Evolutionary conservation across 2,113 vertebrate species (phyloP).

Genomic region (Sinocyclocheilus grahami): DNA sequence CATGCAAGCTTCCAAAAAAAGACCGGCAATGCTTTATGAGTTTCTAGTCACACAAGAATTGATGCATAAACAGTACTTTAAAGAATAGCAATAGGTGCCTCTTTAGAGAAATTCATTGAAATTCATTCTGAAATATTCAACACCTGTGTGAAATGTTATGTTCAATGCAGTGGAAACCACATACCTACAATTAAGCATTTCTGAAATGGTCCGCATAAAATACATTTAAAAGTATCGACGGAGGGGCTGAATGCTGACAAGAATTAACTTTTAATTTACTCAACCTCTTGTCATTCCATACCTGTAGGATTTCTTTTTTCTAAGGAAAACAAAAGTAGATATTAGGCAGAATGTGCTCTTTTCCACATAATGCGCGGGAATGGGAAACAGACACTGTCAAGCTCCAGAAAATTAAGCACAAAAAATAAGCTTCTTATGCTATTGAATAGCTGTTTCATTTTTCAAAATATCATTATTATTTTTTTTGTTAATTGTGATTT

Average conservation of each 20-base stretch:
- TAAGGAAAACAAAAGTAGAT: neutral
- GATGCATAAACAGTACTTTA: constrained; percentile 34
- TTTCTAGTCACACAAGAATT: constrained; percentile 29
- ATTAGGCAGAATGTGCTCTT: neutral
- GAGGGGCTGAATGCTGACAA: neutral
- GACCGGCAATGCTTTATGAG: constrained; percentile 1
- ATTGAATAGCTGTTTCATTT: no score
- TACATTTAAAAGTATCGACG: neutral
- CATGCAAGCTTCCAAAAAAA: constrained; percentile 32
- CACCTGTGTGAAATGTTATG: constrained; percentile 6
- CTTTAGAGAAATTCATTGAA: constrained; percentile 28
- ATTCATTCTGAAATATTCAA: constrained; percentile 27
- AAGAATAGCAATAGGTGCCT: constrained; percentile 41
- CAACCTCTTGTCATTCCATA: neutral
- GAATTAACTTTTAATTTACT: neutral
- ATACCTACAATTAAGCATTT: neutral
- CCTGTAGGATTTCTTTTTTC: neutral
- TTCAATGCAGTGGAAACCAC: constrained; percentile 22
- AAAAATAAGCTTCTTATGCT: no score
- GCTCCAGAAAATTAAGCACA: neutral
- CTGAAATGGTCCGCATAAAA: constrained; percentile 15
- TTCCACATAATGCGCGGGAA: neutral
- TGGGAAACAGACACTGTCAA: neutral
- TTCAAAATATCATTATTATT: no score
- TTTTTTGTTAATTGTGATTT: no score